Conservation (phyloP, 2,888 invertebrate genomes). For the Caradrina kadenii region DNA sequence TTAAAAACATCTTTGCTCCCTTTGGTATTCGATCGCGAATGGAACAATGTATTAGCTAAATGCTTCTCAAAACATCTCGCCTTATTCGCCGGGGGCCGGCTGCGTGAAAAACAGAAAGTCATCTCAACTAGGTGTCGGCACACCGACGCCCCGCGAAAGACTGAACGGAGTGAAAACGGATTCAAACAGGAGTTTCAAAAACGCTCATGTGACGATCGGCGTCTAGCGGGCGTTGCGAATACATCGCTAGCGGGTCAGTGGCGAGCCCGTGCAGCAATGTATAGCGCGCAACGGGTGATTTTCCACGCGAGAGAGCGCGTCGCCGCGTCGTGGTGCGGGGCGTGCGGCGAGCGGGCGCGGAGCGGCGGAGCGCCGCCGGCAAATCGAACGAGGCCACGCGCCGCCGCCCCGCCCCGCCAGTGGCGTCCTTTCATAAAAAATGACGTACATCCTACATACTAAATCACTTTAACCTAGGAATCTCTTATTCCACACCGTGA, state of each 20-base stretch:
- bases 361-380: conserved; percentile 79
- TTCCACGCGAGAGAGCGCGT: conserved; percentile 83
- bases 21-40: conserved; percentile 81
- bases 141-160: conserved; percentile 76
- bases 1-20: conserved; percentile 78
- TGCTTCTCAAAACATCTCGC: conserved; percentile 76
- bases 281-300: conserved; percentile 78
- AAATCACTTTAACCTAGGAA: conserved; percentile 89
- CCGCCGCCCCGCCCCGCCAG: conserved; percentile 74
- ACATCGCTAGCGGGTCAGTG: conserved; percentile 71
- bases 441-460: conserved; percentile 87
- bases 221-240: conserved; percentile 71
- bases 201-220: conserved; percentile 74
- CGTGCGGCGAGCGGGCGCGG: conserved; percentile 73
- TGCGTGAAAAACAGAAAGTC: conserved; percentile 50
- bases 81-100: conserved; percentile 62
- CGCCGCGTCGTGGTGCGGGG: conserved; percentile 80
- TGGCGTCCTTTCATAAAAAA: conserved; percentile 85
- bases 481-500: conserved; percentile 87
- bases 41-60: conserved; percentile 79
- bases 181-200: conserved; percentile 81
- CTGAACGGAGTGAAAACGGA: conserved; percentile 77
- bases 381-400: conserved; percentile 89
- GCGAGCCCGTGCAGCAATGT: conserved; percentile 75
- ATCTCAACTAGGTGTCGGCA: conserved; percentile 47